A percentile compares a stretch with the other conserved stretches of the same genome.
phyloP scores from a whole-genome alignment of 2,113 vertebrate genomes.

The Semnornis frantzii region DNA sequence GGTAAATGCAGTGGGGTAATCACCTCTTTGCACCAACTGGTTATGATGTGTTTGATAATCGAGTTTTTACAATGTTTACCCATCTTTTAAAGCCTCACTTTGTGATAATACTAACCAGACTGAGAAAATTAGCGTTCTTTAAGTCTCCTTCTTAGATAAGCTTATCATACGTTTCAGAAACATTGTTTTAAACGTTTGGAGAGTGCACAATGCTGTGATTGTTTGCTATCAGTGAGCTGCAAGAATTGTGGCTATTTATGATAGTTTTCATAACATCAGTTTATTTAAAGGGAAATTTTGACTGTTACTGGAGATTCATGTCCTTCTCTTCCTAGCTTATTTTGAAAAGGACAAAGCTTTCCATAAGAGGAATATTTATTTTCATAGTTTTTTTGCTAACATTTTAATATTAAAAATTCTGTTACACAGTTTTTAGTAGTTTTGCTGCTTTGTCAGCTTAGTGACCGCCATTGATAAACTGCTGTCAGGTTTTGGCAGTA shows the following conservation, averaged over 20 bases:
- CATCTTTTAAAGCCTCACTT: neutral
- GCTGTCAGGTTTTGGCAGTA: neutral
- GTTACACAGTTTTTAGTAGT: neutral
- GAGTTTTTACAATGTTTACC: neutral
- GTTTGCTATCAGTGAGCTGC: neutral
- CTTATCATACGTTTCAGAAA: neutral
- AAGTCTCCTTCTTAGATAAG: neutral
- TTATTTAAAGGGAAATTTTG: neutral
- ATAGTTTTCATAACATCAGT: neutral
- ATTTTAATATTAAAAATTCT: neutral
- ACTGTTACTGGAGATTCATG: neutral
- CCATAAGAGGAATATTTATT: neutral
- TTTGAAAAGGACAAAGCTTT: neutral
- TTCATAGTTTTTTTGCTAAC: neutral
- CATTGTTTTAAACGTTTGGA: accelerated
- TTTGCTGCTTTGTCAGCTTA: neutral
- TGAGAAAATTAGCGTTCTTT: neutral
- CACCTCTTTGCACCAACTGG: neutral
- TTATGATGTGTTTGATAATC: neutral
- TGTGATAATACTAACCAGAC: neutral
- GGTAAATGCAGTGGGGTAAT: neutral
- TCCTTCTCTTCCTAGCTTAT: neutral
- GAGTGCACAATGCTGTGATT: neutral
- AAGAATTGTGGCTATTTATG: neutral
- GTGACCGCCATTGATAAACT: neutral